Conservation (phyloP, 1,140 invertebrate species). For the Listronotus oregonensis region DNA sequence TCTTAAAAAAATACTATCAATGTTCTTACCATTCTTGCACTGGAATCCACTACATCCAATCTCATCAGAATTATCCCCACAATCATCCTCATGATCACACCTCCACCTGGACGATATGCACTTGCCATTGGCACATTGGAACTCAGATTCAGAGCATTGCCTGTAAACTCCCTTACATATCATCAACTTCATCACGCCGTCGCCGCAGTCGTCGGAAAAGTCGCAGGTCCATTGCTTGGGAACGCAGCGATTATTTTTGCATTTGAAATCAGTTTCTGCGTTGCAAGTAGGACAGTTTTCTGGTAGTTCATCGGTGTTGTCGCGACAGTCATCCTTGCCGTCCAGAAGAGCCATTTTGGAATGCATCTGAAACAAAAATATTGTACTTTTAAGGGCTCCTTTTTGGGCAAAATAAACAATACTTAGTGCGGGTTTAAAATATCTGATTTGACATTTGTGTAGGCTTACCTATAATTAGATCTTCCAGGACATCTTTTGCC, state of each 20-base stretch:
- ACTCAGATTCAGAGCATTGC: slow-evolving; percentile 93
- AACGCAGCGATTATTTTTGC: slow-evolving; percentile 90
- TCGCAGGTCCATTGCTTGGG: slow-evolving; percentile 94
- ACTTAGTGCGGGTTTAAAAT: too few relatives aligned
- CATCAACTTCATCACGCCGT: slow-evolving; percentile 85
- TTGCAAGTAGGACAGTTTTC: slow-evolving; percentile 90
- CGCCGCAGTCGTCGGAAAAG: slow-evolving; percentile 94
- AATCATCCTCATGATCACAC: slow-evolving; percentile 77
- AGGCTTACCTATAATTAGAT: slow-evolving; percentile 70
- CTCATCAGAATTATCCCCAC: slow-evolving; percentile 80
- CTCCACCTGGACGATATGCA: slow-evolving; percentile 89
- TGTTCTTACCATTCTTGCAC: slow-evolving; percentile 71
- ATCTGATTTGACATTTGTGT: too few relatives aligned
- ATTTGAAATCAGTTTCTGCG: slow-evolving; percentile 87
- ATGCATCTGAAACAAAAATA: slow-evolving; percentile 70
- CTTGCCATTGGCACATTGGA: slow-evolving; percentile 89
- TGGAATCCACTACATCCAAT: slow-evolving; percentile 75
- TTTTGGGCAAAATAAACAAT: too few relatives aligned
- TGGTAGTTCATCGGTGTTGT: slow-evolving; percentile 87
- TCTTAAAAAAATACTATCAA: too few relatives aligned
- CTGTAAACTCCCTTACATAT: slow-evolving; percentile 82
- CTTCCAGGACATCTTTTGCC: slow-evolving; percentile 90
- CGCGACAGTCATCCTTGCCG: slow-evolving; percentile 89
- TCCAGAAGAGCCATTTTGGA: slow-evolving; percentile 95
- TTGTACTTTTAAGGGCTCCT: too few relatives aligned